Percentiles rank a stretch among this genome's conserved stretches.
phyloP scores from a whole-genome alignment of 2,113 vertebrate species.

The Eudorcas thomsonii region DNA sequence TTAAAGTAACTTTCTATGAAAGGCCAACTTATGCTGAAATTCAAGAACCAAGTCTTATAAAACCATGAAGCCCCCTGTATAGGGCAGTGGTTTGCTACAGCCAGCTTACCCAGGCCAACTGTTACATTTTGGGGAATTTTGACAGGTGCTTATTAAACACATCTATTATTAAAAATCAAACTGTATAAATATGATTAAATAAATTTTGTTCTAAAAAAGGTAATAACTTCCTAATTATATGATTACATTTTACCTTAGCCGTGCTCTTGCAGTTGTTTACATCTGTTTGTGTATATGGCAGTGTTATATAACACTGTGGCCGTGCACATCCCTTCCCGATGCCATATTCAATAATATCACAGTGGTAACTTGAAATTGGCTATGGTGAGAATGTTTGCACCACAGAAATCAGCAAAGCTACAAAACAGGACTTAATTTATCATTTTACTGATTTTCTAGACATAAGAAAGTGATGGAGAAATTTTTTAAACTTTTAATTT shows the following conservation, averaged over 20 bases:
- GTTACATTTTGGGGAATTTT: neutral
- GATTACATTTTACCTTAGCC: neutral
- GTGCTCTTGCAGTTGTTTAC: neutral
- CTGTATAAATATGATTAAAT: neutral
- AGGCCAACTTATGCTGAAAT: neutral
- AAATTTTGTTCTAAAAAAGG: neutral
- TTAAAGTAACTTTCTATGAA: neutral
- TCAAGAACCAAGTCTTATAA: neutral
- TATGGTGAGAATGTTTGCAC: neutral
- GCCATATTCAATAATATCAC: neutral
- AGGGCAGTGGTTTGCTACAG: neutral
- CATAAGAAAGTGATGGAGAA: neutral
- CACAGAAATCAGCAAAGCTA: neutral
- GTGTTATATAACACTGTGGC: neutral
- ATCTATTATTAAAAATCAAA: conserved; percentile 1
- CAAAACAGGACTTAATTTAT: neutral
- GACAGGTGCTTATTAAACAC: neutral
- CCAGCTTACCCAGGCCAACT: neutral
- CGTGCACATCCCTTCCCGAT: neutral
- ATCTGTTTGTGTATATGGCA: neutral
- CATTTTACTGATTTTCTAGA: neutral
- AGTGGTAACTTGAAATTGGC: neutral
- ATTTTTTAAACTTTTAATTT: neutral
- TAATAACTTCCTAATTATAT: neutral
- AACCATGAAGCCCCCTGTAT: neutral